Percentiles rank a stretch among this genome's conserved stretches.
These are phyloP conservation scores for Haemorhous mexicanus DNA, from an alignment of 2,113 vertebrate genomes.

Conservation along the genomic window DNA sequence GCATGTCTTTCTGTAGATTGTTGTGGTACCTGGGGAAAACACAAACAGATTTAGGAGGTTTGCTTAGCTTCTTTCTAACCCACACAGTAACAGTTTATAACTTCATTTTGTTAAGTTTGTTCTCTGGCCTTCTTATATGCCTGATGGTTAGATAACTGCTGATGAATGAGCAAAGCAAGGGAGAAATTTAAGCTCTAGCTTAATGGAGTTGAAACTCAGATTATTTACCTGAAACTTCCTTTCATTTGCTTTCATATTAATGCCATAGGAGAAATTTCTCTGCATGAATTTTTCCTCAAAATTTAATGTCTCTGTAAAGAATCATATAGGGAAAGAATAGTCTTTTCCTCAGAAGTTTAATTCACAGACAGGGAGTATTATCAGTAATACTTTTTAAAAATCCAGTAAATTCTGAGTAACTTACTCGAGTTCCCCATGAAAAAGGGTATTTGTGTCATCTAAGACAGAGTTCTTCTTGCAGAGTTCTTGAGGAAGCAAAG, in stretches of 20 bases:
- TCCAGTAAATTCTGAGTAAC: not conserved
- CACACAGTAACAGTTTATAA: not conserved
- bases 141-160: not conserved
- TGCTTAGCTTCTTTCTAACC: conserved; percentile 1
- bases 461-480: not conserved
- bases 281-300: not conserved
- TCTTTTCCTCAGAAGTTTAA: not conserved
- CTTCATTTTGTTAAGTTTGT: not conserved
- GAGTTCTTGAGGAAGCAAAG: not conserved
- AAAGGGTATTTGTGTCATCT: not conserved
- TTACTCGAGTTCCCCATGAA: not conserved
- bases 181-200: not conserved
- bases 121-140: not conserved
- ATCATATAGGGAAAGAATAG: not conserved
- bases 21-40: not conserved
- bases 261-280: not conserved
- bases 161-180: not conserved
- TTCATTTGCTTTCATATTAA: not conserved
- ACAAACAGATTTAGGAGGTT: not conserved
- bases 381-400: not conserved
- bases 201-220: not conserved
- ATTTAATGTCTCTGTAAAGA: not conserved
- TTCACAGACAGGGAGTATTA: not conserved
- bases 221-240: not conserved
- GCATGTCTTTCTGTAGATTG: not conserved